Evolutionary conservation across 2,797 vertebrate species (phyloP).

Genomic region (Distichodus sexfasciatus): DNA sequence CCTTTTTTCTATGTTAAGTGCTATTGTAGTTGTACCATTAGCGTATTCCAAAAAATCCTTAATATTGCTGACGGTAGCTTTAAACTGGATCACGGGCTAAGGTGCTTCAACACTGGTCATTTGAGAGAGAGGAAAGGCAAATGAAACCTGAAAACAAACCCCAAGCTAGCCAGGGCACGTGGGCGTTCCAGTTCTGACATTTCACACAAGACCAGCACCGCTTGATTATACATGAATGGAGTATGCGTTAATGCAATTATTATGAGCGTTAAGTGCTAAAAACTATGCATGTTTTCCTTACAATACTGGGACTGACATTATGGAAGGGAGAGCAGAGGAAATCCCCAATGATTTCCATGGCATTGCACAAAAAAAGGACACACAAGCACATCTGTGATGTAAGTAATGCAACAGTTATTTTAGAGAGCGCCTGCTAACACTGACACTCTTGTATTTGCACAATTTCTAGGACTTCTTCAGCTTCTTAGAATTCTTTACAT

Average conservation of each 20-base stretch:
- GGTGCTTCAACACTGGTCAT: constrained; percentile 24
- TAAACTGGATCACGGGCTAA: constrained; percentile 18
- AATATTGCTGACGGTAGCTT: too few species aligned
- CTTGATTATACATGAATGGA: constrained; percentile 32
- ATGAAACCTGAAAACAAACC: background rate
- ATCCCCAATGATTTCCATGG: constrained; percentile 14
- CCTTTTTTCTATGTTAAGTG: background rate
- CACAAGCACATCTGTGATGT: constrained; percentile 42
- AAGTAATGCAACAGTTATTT: constrained; percentile 35
- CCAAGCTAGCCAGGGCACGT: background rate
- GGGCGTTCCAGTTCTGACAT: constrained; percentile 17
- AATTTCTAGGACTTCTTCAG: constrained; percentile 42
- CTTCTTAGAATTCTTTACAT: constrained; percentile 52
- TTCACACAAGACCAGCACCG: constrained; percentile 11
- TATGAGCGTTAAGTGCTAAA: constrained; percentile 28
- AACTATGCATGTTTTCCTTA: constrained; percentile 7
- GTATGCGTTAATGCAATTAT: constrained; percentile 1
- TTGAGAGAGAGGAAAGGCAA: constrained; percentile 1
- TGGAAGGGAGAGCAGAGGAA: background rate
- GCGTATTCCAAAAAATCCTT: too few species aligned
- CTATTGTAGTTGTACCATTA: too few species aligned
- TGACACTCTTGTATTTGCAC: constrained; percentile 29
- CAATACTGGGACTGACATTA: constrained; percentile 20
- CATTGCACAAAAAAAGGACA: constrained; percentile 45
- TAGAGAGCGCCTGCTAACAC: constrained; percentile 39